A percentile compares a stretch with the other conserved stretches of the same genome.
phyloP scores from a whole-genome alignment of 2,797 vertebrate species.

The Lutjanus campechanus region DNA sequence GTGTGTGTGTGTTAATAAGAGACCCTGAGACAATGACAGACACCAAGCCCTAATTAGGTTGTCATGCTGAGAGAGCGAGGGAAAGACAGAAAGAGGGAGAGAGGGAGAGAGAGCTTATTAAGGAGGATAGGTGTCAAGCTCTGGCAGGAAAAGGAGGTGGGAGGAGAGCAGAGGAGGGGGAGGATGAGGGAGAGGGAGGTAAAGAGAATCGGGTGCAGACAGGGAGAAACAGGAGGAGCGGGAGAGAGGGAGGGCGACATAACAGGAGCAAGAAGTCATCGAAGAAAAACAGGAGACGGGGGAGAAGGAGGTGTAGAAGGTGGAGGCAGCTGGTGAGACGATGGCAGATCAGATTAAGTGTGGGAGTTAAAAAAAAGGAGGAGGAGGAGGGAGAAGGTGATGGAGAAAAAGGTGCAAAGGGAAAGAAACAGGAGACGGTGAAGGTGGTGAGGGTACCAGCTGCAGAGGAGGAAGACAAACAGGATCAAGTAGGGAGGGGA shows the following conservation, averaged over 20 bases:
- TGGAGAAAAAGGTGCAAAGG: conserved; percentile 1
- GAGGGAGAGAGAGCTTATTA: conserved; percentile 74
- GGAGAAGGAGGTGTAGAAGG: conserved; percentile 29
- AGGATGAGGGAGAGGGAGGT: conserved; percentile 24
- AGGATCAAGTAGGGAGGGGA: conserved; percentile 27
- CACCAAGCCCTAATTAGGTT: conserved; percentile 84
- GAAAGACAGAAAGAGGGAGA: conserved; percentile 44
- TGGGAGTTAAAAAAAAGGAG: conserved; percentile 4
- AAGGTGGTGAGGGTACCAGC: conserved; percentile 19
- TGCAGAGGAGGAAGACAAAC: conserved; percentile 35
- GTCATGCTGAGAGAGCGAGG: conserved; percentile 76
- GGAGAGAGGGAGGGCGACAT: not conserved
- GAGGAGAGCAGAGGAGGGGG: conserved; percentile 50
- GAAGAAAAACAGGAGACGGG: conserved; percentile 18
- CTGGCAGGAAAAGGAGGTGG: conserved; percentile 74
- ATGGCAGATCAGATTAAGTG: conserved; percentile 36
- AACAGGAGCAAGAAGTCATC: not conserved
- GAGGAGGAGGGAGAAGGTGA: conserved; percentile 18
- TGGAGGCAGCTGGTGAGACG: conserved; percentile 38
- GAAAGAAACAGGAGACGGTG: conserved; percentile 4
- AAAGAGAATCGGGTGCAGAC: conserved; percentile 29
- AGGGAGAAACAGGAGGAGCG: conserved; percentile 14
- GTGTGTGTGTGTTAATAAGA: conserved; percentile 74
- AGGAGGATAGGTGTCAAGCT: conserved; percentile 79
- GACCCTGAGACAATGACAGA: conserved; percentile 83